Base-by-base conservation (phyloP, 35 echinoderm and acorn worm genomes). In the Stichopus chloronotus region DNA sequence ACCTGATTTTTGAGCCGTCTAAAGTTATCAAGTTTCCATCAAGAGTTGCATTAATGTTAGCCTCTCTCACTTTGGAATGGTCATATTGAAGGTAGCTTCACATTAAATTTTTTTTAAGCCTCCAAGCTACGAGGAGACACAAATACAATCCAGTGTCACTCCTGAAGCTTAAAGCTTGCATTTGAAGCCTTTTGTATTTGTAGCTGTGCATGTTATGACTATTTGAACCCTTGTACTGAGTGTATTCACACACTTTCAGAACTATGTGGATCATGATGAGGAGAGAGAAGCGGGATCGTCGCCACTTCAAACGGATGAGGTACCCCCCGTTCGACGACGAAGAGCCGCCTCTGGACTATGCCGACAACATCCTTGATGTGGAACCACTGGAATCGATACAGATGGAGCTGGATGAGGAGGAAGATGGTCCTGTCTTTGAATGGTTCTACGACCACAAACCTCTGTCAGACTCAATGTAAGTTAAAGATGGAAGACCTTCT, bases 361-460 rank as follows among this genome's bases (percentile, higher is more conserved):
- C 97, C 4, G 97, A 99, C 78, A 99, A 99, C 81, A 92, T 99
- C 9, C 86, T 99, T 25, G 97, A 99, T 12, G 97, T 99, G 57
- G 97, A 99, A n/a, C 95, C 97, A 5, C 86, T 96, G 57, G 95
- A 99, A 60, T 92, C 97, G 0, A 99, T 99, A 61, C 93, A 96
- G 88, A 96, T 99, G 97, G 95, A 96, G 60, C 89, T 99, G 14
- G 97, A 99, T 19, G 92, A 94, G 30, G 97, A 99, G 13, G 97
- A 99, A 80, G 97, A 99, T 63, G 94, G 86, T 14, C 95, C 97
- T 4, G 97, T 99, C 56, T 96, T 88, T 92, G 95, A 99, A 72
- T 99, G 97, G 97, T 96, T 99, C 84, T 99, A 99, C 53, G 97
- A 99, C 91, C 97, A 99, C 59, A 99, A 96, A 92, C 97, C 97